These are phyloP conservation scores for Eilema griseolum DNA, from an alignment of 2,888 invertebrate species.

Conservation along the genomic window DNA sequence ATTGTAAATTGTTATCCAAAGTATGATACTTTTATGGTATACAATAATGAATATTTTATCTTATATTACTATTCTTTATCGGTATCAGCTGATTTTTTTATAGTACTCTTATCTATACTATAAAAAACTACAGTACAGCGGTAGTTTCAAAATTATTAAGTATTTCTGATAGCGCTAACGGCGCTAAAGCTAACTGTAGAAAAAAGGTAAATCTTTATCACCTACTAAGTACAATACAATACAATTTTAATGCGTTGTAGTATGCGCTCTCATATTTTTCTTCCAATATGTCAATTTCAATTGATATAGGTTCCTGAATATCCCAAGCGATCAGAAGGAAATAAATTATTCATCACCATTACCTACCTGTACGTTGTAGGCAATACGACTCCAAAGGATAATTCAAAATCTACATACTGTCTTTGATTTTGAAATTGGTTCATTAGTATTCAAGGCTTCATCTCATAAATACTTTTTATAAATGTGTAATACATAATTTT, in stretches of 20 bases:
- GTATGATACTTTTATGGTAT: no score
- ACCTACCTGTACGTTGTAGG: not conserved
- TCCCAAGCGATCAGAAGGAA: not conserved
- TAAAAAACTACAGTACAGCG: no score
- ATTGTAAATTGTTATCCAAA: no score
- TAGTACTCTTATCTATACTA: no score
- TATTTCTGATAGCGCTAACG: no score
- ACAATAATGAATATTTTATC: no score
- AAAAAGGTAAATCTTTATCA: no score
- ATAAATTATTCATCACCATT: not conserved
- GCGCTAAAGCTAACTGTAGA: no score
- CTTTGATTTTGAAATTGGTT: not conserved
- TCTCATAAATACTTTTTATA: not conserved
- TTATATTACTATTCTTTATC: no score
- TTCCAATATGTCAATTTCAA: not conserved
- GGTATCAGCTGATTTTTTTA: no score
- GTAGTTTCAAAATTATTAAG: no score
- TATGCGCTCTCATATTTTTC: not conserved
- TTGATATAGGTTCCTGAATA: not conserved
- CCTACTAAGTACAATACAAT: not conserved
- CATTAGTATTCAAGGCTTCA: not conserved
- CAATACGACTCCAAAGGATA: not conserved
- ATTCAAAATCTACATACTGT: slow-evolving; percentile 4
- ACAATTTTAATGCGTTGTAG: not conserved
- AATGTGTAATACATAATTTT: not conserved